Evolutionary conservation across 2,113 vertebrate species (phyloP).

Genomic region (Pachypanchax playfairii): DNA sequence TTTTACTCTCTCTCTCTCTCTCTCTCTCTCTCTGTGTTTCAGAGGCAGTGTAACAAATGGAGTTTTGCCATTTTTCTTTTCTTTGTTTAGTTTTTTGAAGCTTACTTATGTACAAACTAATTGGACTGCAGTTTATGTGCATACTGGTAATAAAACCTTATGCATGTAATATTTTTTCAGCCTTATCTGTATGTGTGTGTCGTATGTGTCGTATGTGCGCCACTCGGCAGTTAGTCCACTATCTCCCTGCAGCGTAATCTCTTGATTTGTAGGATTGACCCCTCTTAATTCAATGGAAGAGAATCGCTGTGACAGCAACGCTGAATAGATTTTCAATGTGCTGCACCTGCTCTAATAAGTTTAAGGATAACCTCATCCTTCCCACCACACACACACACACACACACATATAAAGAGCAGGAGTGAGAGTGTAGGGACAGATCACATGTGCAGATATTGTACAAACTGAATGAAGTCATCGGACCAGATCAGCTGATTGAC

Average conservation of each 20-base stretch:
- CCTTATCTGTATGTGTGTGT: conserved; percentile 16
- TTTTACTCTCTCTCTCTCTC: conserved; percentile 19
- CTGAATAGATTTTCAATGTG: conserved; percentile 77
- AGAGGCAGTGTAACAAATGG: background rate
- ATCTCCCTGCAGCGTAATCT: conserved; percentile 67
- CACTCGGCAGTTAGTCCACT: conserved; percentile 49
- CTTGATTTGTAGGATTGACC: conserved; percentile 78
- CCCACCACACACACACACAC: conserved; percentile 6
- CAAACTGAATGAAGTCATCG: conserved; percentile 49
- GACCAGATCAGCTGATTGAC: conserved; percentile 33
- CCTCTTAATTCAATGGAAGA: conserved; percentile 78
- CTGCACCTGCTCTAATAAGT: conserved; percentile 73
- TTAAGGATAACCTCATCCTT: conserved; percentile 65
- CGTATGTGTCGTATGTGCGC: conserved; percentile 26
- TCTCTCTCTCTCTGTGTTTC: conserved; percentile 15
- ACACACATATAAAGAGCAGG: conserved; percentile 9
- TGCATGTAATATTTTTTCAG: background rate
- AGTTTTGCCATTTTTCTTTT: background rate
- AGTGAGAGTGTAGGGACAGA: conserved; percentile 16
- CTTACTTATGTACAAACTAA: too few species aligned
- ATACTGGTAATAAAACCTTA: background rate
- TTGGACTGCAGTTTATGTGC: too few species aligned
- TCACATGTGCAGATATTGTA: conserved; percentile 39
- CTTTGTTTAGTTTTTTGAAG: too few species aligned
- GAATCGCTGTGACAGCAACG: conserved; percentile 77